These are phyloP conservation scores for Leucoptera coffeella DNA, from an alignment of 2,888 invertebrate species.

Conservation along the genomic window DNA sequence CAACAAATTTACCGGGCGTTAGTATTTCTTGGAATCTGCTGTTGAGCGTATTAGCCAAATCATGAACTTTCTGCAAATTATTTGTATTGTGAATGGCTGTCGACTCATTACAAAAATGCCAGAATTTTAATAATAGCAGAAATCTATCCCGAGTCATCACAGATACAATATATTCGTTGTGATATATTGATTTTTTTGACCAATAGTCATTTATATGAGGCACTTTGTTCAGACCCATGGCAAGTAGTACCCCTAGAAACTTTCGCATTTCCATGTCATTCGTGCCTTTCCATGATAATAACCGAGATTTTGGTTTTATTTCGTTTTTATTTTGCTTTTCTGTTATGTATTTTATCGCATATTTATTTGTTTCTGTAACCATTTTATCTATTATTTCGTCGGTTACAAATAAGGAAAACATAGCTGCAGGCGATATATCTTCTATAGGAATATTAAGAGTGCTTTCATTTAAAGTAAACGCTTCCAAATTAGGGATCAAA, in stretches of 20 bases:
- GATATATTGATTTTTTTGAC: constrained; percentile 8
- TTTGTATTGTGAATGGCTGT: constrained; percentile 4
- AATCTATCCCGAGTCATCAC: constrained; percentile 9
- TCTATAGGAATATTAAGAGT: neutral
- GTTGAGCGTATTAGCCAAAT: neutral
- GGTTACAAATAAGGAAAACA: neutral
- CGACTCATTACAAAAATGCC: constrained; percentile 7
- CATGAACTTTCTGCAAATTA: constrained; percentile 5
- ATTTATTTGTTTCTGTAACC: neutral
- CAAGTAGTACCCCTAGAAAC: constrained; percentile 9
- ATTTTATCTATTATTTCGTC: neutral
- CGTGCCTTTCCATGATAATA: neutral
- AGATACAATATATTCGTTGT: constrained; percentile 7
- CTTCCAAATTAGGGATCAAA: too few species aligned
- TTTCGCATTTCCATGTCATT: constrained; percentile 8
- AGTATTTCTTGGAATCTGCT: constrained; percentile 1
- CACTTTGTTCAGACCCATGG: constrained; percentile 10
- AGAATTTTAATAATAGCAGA: constrained; percentile 6
- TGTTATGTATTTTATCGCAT: neutral
- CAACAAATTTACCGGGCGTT: constrained; percentile 3
- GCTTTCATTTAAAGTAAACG: too few species aligned
- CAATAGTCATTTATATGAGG: constrained; percentile 9
- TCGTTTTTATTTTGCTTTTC: neutral
- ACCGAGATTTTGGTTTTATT: neutral
- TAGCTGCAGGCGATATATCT: neutral